Base-by-base conservation (phyloP, 53 echinoderm and acorn worm species). In the Astropecten irregularis region DNA sequence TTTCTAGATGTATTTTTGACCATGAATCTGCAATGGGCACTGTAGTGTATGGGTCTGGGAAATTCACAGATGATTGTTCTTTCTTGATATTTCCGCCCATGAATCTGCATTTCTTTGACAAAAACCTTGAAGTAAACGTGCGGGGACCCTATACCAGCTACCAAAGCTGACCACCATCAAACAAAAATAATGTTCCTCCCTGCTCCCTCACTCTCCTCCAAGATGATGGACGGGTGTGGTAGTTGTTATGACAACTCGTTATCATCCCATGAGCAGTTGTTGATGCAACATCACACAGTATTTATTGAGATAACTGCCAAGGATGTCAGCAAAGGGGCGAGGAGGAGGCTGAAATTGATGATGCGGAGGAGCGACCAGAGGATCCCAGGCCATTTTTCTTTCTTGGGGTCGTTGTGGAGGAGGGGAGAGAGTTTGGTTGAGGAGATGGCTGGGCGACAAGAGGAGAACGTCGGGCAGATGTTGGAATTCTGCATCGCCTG, bases 201-300 rank as follows among this genome's bases (percentile, higher is more conserved):
- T 2, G n/a, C 13, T 20, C 21, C 35, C 9, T 9, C 32, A 18
- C 68, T 25, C 27, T 38, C 27, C 68, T 68, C 40, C 14, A 42
- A 68, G 36, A 56, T 55, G 76, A 76, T 76, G 13, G 55, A 77
- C 30, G 29, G 40, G 31, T 19, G 16, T 56, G 25, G 35, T 30
- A 29, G 77, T 61, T 77, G 77, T 77, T 77, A 77, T 62, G 77
- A 59, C 63, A 77, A 46, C 77, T 77, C 48, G 60, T 77, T 77
- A 77, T 77, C 77, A 29, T 61, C 62, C 32, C 42, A 55, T 31
- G 21, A 60, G 60, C 77, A 1, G 32, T 2, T 77, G 77, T 77
- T 77, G 77, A 77, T 20, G 62, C 48, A 77, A 77, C 77, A 77
- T 77, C 77, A 32, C 42, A 61, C 77, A 61, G 40, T 77, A 61